Conservation (phyloP, 2,113 vertebrate genomes). For the Noturus placidus region DNA sequence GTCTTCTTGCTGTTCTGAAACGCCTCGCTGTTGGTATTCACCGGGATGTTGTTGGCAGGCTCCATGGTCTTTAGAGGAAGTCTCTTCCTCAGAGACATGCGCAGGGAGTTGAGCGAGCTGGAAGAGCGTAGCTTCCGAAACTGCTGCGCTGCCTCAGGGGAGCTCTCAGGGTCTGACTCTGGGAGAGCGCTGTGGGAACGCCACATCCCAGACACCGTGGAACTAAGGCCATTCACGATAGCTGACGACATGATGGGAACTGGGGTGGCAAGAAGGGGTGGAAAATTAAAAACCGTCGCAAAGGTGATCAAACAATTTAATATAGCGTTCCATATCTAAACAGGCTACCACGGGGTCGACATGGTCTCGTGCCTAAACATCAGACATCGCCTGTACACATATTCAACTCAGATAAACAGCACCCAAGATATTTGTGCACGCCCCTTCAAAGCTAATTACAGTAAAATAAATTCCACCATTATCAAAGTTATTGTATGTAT, state of each 20-base stretch:
- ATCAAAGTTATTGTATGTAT: background rate
- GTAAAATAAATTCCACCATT: background rate
- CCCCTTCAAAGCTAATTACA: background rate
- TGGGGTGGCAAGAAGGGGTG: background rate
- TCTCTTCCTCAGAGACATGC: slow-evolving; percentile 81
- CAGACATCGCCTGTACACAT: too few relatives aligned
- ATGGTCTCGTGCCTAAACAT: background rate
- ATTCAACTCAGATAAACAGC: background rate
- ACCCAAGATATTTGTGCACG: too few relatives aligned
- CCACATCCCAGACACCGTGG: slow-evolving; percentile 70
- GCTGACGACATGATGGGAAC: slow-evolving; percentile 60
- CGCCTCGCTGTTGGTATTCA: slow-evolving; percentile 73
- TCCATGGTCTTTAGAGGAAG: slow-evolving; percentile 78
- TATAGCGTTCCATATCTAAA: background rate
- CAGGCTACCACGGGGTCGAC: background rate
- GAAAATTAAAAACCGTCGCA: background rate
- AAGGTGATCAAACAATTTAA: background rate
- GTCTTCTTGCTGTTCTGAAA: slow-evolving; percentile 69
- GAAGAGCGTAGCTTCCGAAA: slow-evolving; percentile 71
- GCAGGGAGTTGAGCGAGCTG: slow-evolving; percentile 75
- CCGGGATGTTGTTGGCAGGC: slow-evolving; percentile 65
- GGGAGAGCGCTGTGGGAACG: slow-evolving; percentile 74
- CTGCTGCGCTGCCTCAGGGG: slow-evolving; percentile 66
- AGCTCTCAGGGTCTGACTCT: slow-evolving; percentile 72
- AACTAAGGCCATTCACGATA: slow-evolving; percentile 65